Evolutionary conservation across 2,113 vertebrate genomes (phyloP).

Genomic region (Cyanistes caeruleus): DNA sequence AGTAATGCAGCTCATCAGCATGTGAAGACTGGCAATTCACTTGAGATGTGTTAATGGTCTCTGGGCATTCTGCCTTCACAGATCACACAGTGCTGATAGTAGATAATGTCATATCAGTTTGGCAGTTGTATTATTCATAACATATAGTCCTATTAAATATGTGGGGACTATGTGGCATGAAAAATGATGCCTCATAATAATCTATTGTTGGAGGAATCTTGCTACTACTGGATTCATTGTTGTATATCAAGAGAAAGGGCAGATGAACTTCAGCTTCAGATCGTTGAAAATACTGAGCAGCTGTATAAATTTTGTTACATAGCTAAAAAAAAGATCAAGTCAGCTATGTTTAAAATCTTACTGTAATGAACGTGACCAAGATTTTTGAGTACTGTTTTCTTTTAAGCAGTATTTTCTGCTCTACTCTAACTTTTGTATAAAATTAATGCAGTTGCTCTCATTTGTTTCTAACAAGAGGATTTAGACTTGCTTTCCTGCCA

Average conservation of each 20-base stretch:
- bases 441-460: background rate
- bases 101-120: background rate
- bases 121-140: background rate
- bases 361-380: background rate
- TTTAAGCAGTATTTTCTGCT: background rate
- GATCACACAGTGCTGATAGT: background rate
- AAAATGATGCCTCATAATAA: background rate
- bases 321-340: background rate
- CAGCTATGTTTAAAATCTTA: background rate
- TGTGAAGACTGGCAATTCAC: background rate
- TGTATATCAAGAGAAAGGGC: background rate
- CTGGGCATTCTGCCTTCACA: background rate
- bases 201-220: background rate
- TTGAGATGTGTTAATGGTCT: background rate
- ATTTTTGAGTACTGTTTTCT: background rate
- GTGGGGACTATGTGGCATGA: background rate
- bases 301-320: background rate
- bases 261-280: background rate
- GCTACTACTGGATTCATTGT: background rate
- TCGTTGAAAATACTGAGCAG: background rate
- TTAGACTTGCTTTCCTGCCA: background rate
- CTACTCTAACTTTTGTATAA: background rate
- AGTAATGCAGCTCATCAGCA: background rate
- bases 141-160: background rate
- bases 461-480: background rate